Evolutionary conservation across 2,888 invertebrate species (phyloP).

Genomic region (Oscheius sp.): DNA sequence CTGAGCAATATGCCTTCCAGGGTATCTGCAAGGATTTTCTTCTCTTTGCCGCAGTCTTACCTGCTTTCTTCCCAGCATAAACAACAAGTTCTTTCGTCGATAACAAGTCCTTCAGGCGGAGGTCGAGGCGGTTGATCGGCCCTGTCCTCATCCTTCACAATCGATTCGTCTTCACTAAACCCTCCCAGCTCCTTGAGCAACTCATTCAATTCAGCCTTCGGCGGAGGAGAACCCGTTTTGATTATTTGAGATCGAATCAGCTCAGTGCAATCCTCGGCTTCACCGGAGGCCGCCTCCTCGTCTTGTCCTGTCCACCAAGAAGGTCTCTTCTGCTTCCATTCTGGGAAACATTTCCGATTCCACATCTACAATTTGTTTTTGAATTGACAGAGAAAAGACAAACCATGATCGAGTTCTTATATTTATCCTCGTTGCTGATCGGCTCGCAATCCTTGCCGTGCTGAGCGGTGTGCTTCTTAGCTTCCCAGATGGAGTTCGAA

Average conservation of each 20-base stretch:
- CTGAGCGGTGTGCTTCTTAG: slow-evolving; percentile 43
- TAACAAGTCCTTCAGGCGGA: slow-evolving; percentile 7
- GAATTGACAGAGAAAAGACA: not conserved
- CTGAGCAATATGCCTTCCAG: slow-evolving; percentile 59
- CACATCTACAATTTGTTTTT: slow-evolving; percentile 34
- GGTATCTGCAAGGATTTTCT: slow-evolving; percentile 29
- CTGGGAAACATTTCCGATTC: slow-evolving; percentile 51
- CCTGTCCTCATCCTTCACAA: slow-evolving; percentile 29
- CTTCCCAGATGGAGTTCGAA: slow-evolving; percentile 52
- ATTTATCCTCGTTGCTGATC: slow-evolving; percentile 51
- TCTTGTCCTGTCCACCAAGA: slow-evolving; percentile 28
- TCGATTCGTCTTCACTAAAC: slow-evolving; percentile 16
- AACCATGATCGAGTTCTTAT: slow-evolving; percentile 42
- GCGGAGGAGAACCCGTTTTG: not conserved
- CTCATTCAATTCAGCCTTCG: not conserved
- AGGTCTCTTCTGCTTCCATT: slow-evolving; percentile 40
- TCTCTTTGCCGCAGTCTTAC: slow-evolving; percentile 1
- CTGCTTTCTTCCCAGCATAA: slow-evolving; percentile 53
- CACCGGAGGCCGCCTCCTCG: slow-evolving; percentile 5
- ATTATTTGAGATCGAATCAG: slow-evolving; percentile 18
- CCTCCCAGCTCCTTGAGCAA: not conserved
- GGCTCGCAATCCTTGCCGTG: slow-evolving; percentile 39
- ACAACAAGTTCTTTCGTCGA: slow-evolving; percentile 53
- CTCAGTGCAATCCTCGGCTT: slow-evolving; percentile 20
- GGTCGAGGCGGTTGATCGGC: not conserved